These are phyloP conservation scores for Tachina grossa DNA, from an alignment of 2,888 invertebrate genomes.

Conservation along the genomic window DNA sequence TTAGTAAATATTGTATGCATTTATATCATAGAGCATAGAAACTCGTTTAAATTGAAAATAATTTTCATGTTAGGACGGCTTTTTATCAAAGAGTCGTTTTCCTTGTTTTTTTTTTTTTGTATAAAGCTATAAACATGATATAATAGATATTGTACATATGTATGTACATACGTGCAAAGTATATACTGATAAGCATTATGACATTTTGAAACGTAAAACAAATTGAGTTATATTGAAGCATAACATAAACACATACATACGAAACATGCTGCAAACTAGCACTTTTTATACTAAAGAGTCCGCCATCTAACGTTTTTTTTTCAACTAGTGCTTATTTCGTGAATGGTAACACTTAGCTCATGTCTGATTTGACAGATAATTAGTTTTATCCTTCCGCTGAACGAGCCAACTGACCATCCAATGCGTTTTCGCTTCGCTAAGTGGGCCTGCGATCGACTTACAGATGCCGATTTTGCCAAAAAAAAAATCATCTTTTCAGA, in stretches of 20 bases:
- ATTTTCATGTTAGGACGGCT: constrained; percentile 34
- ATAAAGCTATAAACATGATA: constrained; percentile 3
- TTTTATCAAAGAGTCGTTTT: constrained; percentile 39
- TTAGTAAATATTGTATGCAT: not conserved
- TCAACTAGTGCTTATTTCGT: too few relatives aligned
- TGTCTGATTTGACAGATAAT: too few relatives aligned
- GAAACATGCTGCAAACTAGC: too few relatives aligned
- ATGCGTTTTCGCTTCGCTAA: too few relatives aligned
- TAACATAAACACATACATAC: not conserved
- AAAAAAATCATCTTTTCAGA: too few relatives aligned
- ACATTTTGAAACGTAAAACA: constrained; percentile 3
- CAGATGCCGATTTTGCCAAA: too few relatives aligned
- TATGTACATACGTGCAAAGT: not conserved
- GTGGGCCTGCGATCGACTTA: too few relatives aligned
- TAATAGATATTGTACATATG: not conserved
- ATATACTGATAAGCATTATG: not conserved
- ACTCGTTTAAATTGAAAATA: constrained; percentile 1
- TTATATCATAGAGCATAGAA: not conserved
- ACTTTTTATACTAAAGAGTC: too few relatives aligned
- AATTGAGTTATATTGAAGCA: not conserved
- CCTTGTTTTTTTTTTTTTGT: not conserved
- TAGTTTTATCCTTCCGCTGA: too few relatives aligned
- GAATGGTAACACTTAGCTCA: too few relatives aligned
- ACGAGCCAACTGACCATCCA: too few relatives aligned
- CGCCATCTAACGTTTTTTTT: too few relatives aligned